Evolutionary conservation across 2,888 invertebrate species (phyloP), one percentile per base, ranked within the genome.

Genomic region (Acleris sparsana): DNA sequence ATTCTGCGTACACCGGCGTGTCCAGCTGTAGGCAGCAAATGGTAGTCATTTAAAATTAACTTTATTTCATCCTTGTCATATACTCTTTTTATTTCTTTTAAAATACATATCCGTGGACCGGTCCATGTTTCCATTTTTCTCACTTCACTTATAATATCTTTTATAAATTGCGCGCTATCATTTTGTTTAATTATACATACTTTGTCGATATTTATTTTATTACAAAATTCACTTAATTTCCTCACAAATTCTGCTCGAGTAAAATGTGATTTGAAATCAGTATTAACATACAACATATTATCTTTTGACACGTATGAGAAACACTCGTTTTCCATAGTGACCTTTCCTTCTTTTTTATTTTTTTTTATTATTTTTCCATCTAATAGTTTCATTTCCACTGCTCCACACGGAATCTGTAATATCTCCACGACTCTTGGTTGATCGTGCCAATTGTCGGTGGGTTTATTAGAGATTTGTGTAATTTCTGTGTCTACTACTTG

Each of bases 91-190:
- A 68, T 52, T 25, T 46, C 62, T 57, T 46, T 68, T 51, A 69
- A 33, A n/a, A 76, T 62, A 69, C 66, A 70, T 39, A 74, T 51
- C 3, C 66, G 65, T 60, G 73, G 73, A 25, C 73, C 64, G 71
- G 70, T 16, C 72, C 72, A 72, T 7, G 33, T 51, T 33, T 64
- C 39, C 11, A 17, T 53, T 2, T 46, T 53, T 16, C 68, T 64
- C 62, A 73, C 69, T 53, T 69, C 69, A 18, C 70, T n/a, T 13
- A 51, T 18, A n/a, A 73, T 5, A 1, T 55, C 29, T 68, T 63
- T 63, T n/a, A 73, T 67, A 59, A 72, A 71, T 20, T 13, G 22
- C 13, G 20, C 52, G 55, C 71, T 72, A 46, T 72, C 44, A 16
- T 69, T 33, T 39, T 62, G 56, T 64, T 62, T 63, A 33, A 70